Conservation (phyloP, 1,140 invertebrate species). For the Diachasma alloeum region DNA sequence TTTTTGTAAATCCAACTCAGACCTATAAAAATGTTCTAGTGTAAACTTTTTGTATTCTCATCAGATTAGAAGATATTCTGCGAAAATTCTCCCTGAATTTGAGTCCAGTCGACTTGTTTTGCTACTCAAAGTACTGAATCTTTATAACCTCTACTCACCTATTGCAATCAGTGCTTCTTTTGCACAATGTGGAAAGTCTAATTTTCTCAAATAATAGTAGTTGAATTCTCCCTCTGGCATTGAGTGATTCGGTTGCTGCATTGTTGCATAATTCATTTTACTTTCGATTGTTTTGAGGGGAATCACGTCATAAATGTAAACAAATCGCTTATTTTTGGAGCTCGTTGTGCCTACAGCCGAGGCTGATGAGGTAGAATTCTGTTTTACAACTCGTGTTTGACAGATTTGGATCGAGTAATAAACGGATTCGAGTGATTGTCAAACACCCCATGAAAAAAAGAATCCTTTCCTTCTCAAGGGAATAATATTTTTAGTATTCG, state of each 20-base stretch:
- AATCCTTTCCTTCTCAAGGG: not conserved
- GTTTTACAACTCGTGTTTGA: not conserved
- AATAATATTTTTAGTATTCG: not conserved
- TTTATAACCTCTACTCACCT: slow-evolving; percentile 56
- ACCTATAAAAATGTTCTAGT: too few species aligned
- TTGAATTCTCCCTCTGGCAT: slow-evolving; percentile 53
- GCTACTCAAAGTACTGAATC: too few species aligned
- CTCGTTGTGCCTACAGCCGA: not conserved
- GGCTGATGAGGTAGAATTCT: not conserved
- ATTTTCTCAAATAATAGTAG: slow-evolving; percentile 64
- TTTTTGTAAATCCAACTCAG: too few species aligned
- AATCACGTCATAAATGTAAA: not conserved
- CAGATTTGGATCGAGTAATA: not conserved
- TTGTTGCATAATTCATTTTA: slow-evolving; percentile 28
- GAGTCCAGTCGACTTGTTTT: too few species aligned
- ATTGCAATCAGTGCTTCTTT: slow-evolving; percentile 71
- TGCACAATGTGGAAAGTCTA: slow-evolving; percentile 73
- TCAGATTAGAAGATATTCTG: too few species aligned
- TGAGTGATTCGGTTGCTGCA: slow-evolving; percentile 26
- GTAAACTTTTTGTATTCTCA: too few species aligned
- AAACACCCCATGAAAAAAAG: not conserved
- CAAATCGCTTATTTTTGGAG: not conserved
- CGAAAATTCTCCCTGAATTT: too few species aligned
- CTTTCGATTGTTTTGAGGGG: not conserved
- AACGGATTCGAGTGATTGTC: not conserved